Evolutionary conservation across 2,113 vertebrate genomes (phyloP), one percentile per base, ranked within the genome.

Genomic region (Nansenia antarctica): DNA sequence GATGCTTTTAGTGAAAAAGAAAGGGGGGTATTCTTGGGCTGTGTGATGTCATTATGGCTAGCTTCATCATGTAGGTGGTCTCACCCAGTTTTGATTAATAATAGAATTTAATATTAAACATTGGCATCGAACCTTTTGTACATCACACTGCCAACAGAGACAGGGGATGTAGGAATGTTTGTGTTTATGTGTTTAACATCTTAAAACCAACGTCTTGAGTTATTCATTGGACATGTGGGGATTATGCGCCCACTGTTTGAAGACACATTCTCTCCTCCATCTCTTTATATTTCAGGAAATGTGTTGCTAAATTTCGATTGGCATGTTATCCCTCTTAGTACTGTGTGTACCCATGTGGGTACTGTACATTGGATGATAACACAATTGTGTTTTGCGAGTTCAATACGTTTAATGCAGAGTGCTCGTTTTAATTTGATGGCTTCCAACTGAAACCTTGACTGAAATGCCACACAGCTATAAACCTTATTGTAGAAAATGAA

Each of bases 1-100:
- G 79, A 85, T 79, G 73, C 79, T 74, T 82, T 80, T 60, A 53
- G 64, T 73, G 74, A 59, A 57, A 75, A 54, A 74, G 54, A 57
- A 65, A 72, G 74, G 72, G 77, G 62, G 69, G 11, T 39, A 24
- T 60, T 74, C 18, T 45, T 2, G 4, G 31, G 8, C 65, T 34
- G 30, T 60, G 27, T 52, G 42, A 52, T 31, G 45, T 52, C 27
- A 22, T 35, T 20, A 22, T 7, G 3, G 26, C 9, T 53, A 4
- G 9, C 69, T 65, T 27, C 11, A 57, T 49, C 0, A 47, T 72
- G 81, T 81, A 74, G 83, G 86, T 77, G 82, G 66, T 77, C 69
- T 75, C 77, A 69, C 86, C 84, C 79, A 83, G 84, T 72, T 68
- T 58, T 68, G 70, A 82, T 80, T 82, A 82, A 85, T 82, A 83